Percentiles rank a stretch among this genome's conserved stretches.
Evolutionary conservation across 2,888 invertebrate genomes (phyloP).

Genomic region (Ophion ventricosus): DNA sequence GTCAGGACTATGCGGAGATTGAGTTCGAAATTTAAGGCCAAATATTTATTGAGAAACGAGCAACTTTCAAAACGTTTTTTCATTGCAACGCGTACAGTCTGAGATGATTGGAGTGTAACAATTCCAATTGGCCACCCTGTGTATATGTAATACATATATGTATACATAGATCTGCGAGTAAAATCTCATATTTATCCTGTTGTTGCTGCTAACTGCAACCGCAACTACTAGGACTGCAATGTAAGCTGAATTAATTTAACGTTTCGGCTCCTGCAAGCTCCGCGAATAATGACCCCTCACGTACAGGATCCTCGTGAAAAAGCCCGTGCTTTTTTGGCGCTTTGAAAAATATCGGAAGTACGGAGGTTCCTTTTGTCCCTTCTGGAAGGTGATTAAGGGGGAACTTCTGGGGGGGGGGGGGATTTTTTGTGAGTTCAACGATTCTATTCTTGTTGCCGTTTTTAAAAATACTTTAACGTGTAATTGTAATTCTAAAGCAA

Average conservation of each 20-base stretch:
- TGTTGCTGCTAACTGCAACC: constrained; percentile 76
- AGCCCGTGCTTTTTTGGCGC: not conserved
- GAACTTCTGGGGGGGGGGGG: not conserved
- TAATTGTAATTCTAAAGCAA: not conserved
- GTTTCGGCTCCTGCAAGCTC: constrained; percentile 47
- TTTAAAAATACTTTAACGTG: not conserved
- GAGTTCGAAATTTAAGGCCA: no score
- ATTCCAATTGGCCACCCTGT: not conserved
- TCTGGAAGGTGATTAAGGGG: not conserved
- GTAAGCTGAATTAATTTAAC: constrained; percentile 76
- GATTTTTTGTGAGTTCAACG: not conserved
- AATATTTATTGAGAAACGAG: no score
- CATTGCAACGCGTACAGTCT: not conserved
- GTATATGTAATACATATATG: not conserved
- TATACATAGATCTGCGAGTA: constrained; percentile 29
- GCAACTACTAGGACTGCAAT: constrained; percentile 81
- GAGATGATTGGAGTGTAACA: not conserved
- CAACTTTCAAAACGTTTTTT: no score
- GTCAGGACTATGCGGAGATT: no score
- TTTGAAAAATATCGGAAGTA: not conserved
- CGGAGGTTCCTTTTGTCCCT: not conserved
- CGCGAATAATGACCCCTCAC: constrained; percentile 22
- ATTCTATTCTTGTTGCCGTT: not conserved
- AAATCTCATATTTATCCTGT: constrained; percentile 77
- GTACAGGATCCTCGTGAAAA: not conserved